Evolutionary conservation across 1,140 invertebrate species (phyloP), one percentile per base, ranked within the genome.

Genomic region (Magallana ariakensis): DNA sequence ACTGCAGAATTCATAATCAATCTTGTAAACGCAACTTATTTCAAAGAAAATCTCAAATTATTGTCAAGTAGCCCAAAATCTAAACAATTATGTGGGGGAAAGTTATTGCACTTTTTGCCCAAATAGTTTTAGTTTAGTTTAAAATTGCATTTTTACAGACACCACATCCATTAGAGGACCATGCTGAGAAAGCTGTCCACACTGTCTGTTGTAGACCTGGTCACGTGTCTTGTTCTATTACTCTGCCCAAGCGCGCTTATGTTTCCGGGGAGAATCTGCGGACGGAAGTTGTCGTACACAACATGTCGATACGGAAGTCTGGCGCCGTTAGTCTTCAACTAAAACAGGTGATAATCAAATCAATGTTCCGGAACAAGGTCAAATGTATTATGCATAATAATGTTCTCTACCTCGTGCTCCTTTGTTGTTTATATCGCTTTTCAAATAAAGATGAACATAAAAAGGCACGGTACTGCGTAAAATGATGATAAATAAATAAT

Each of bases 181-280:
- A 94, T 82, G 90, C 93, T 10, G 93, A 94, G 66, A 87, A 92
- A 15, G 86, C 91, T 15, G 91, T 94, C 55, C 91, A 91, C 86
- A 92, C 91, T 16, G 90, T 91, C 1, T 94, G 93, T 85, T 94
- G 93, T 85, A 89, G 92, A 0, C 92, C 92, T 1, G 92, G 92
- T 33, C 80, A 92, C n/a, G 92, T 94, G 33, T 93, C 93, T 19
- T 94, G 93, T 86, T 93, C 93, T 33, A 70, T 94, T 13, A 90
- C 91, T 56, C 87, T 94, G 33, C 70, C 90, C 55, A 94, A 94
- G 85, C 91, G 92, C 70, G 92, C 91, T 87, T 94, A 92, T 81
- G 92, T 93, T 33, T 92, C 93, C 19, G 93, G 93, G n/a, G 93
- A 94, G 85, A 92, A 86, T 33, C 90, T 94, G 62, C 85, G 90